phyloP scores from a whole-genome alignment of 2,113 vertebrate genomes.

The Pteruthius melanotis region DNA sequence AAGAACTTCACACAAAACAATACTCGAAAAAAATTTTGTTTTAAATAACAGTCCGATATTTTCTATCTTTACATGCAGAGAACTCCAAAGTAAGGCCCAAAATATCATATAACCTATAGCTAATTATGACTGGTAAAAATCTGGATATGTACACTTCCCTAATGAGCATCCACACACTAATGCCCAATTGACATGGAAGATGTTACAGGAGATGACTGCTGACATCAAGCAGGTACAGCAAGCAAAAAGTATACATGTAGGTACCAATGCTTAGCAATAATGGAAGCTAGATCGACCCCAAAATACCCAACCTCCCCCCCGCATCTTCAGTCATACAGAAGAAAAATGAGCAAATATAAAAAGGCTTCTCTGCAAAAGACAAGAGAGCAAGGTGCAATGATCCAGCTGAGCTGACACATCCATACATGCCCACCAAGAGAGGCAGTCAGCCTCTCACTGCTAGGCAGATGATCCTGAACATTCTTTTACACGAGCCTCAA shows the following conservation, averaged over 20 bases:
- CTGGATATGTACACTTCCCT: neutral
- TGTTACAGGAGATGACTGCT: neutral
- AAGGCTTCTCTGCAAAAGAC: neutral
- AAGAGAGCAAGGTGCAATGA: neutral
- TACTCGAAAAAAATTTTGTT: neutral
- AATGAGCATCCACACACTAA: neutral
- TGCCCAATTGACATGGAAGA: fast-evolving
- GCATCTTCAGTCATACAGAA: neutral
- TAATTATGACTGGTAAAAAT: neutral
- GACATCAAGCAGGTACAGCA: neutral
- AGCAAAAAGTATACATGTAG: neutral
- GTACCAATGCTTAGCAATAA: neutral
- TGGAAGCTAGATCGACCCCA: neutral
- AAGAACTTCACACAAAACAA: neutral
- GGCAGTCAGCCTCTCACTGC: neutral
- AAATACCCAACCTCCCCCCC: neutral
- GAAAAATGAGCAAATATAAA: neutral
- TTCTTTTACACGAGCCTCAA: neutral
- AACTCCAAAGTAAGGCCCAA: neutral
- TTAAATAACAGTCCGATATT: neutral
- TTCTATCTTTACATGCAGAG: neutral
- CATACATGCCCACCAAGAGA: fast-evolving
- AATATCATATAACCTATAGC: neutral
- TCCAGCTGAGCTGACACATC: neutral
- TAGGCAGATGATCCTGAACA: neutral